A percentile compares a stretch with the other conserved stretches of the same genome.
These are phyloP conservation scores for Ophion ellenae DNA, from an alignment of 2,888 invertebrate species.

Conservation along the genomic window DNA sequence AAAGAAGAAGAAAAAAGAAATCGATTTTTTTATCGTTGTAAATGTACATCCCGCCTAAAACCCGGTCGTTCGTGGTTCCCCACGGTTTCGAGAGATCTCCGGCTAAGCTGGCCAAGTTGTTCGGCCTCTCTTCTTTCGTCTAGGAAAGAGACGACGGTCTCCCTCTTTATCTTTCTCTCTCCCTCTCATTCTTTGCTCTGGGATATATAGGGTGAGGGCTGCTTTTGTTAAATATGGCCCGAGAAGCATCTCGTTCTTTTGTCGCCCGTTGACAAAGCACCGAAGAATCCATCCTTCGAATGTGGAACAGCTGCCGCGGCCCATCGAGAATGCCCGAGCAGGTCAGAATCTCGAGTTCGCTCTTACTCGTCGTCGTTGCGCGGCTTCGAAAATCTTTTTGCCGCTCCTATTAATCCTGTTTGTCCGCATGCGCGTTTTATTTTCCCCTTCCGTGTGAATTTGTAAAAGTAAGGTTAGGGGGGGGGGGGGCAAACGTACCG, in stretches of 20 bases:
- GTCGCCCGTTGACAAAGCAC: conserved; percentile 79
- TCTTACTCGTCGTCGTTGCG: background rate
- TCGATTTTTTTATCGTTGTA: too few relatives aligned
- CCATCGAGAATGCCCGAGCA: conserved; percentile 80
- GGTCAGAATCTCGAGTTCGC: conserved; percentile 58
- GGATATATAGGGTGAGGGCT: conserved; percentile 8
- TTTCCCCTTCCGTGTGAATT: background rate
- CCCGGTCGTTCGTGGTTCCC: background rate
- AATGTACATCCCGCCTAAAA: background rate
- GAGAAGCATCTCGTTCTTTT: conserved; percentile 75
- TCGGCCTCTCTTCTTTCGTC: background rate
- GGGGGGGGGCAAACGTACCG: too few relatives aligned
- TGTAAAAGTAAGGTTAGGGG: too few relatives aligned
- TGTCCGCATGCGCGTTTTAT: background rate
- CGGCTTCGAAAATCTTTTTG: background rate
- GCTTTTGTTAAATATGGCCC: conserved; percentile 66
- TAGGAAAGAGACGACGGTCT: conserved; percentile 22
- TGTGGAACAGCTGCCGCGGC: conserved; percentile 81
- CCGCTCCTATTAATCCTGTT: background rate
- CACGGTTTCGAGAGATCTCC: conserved; percentile 19
- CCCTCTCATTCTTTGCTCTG: too few relatives aligned
- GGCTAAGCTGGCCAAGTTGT: conserved; percentile 2
- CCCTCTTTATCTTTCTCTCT: background rate
- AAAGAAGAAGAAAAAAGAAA: too few relatives aligned
- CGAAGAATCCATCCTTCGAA: conserved; percentile 83